phyloP scores from a whole-genome alignment of 2,888 invertebrate genomes.

The Poecilus cupreus region DNA sequence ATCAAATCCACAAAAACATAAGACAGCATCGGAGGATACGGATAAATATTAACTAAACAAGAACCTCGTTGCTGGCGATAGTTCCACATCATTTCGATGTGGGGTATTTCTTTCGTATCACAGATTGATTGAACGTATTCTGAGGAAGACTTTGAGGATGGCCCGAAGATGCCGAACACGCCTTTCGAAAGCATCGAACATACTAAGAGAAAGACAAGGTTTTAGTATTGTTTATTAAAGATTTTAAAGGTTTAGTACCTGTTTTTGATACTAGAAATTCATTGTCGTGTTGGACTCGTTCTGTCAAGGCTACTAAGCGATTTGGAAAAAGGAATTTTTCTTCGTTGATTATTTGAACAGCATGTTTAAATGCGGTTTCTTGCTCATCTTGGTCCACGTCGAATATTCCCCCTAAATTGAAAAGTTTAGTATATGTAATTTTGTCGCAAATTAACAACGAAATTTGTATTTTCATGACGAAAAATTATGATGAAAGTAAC shows the following conservation, averaged over 20 bases:
- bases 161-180: conserved; percentile 86
- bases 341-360: conserved; percentile 49
- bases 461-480: no score
- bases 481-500: no score
- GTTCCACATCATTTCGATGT: conserved; percentile 83
- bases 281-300: conserved; percentile 31
- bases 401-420: conserved; percentile 54
- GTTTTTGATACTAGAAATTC: conserved; percentile 51
- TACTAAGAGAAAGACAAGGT: conserved; percentile 17
- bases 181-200: conserved; percentile 71
- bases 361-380: conserved; percentile 58
- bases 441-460: no score
- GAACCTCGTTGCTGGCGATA: conserved; percentile 67
- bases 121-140: conserved; percentile 86
- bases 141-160: conserved; percentile 78
- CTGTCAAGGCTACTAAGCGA: conserved; percentile 16
- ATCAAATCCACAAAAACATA: conserved; percentile 82
- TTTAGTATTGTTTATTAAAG: background rate
- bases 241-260: conserved; percentile 36
- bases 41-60: conserved; percentile 51
- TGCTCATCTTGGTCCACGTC: conserved; percentile 55
- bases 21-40: conserved; percentile 61
- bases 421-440: no score
- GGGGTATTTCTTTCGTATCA: conserved; percentile 87
- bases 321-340: conserved; percentile 42